Percentiles rank a stretch among this genome's conserved stretches.
phyloP scores from a whole-genome alignment of 1,140 invertebrate species.

The Vollenhovia emeryi region DNA sequence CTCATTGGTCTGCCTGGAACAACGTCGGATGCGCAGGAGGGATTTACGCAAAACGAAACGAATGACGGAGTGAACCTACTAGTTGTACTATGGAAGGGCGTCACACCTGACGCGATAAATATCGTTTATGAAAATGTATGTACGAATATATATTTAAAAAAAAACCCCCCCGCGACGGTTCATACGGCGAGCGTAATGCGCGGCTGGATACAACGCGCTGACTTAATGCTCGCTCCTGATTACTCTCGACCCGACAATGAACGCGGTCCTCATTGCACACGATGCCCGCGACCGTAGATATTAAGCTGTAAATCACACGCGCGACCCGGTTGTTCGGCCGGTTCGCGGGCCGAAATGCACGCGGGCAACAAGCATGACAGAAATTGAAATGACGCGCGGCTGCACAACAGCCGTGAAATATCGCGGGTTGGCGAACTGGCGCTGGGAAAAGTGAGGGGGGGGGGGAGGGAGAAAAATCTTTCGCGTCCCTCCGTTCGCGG shows the following conservation, averaged over 20 bases:
- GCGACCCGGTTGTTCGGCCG: background rate
- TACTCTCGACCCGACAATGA: background rate
- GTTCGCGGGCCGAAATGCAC: conserved; percentile 25
- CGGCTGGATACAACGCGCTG: background rate
- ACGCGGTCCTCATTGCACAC: conserved; percentile 8
- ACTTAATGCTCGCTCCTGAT: background rate
- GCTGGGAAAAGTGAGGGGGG: background rate
- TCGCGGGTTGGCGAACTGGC: conserved; percentile 41
- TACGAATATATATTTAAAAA: background rate
- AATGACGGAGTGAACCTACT: no score
- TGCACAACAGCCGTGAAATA: conserved; percentile 48
- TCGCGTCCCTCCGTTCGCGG: background rate
- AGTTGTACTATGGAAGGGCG: no score
- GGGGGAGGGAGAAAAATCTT: conserved; percentile 29
- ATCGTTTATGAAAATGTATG: background rate
- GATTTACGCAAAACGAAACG: no score
- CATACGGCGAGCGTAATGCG: background rate
- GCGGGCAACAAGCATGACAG: conserved; percentile 24
- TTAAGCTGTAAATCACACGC: conserved; percentile 49
- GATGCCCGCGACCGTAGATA: background rate
- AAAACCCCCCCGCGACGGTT: no score
- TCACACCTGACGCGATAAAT: background rate
- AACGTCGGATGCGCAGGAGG: no score
- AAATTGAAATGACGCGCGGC: conserved; percentile 55
- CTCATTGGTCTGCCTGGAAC: no score